Conservation (phyloP, 37 sponge, comb jelly and placozoan genomes). For the Halichondria panicea region DNA sequence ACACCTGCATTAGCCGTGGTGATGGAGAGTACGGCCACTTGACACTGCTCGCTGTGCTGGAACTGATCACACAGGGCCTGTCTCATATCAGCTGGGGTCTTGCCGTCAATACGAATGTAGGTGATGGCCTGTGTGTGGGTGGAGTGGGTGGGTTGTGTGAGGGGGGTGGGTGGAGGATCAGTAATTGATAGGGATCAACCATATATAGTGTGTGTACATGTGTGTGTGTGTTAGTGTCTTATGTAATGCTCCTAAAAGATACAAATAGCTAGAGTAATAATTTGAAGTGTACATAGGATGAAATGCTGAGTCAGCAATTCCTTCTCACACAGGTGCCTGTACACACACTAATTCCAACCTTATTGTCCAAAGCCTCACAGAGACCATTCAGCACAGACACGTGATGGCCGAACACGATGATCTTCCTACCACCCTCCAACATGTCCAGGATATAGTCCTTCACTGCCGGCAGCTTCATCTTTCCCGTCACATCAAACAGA, state of each 20-base stretch:
- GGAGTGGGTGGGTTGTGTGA: no score
- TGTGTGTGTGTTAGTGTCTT: no score
- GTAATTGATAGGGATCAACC: no score
- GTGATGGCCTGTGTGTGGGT: no score
- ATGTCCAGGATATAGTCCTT: slow-evolving; percentile 76
- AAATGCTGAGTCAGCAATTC: no score
- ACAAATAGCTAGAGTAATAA: no score
- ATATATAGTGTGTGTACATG: no score
- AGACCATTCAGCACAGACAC: slow-evolving; percentile 56
- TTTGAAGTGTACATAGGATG: no score
- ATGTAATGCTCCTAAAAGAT: no score
- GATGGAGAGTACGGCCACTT: slow-evolving; percentile 88
- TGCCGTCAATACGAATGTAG: slow-evolving; percentile 87
- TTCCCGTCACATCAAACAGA: slow-evolving; percentile 69
- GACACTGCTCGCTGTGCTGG: slow-evolving; percentile 72
- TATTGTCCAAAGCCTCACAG: slow-evolving; percentile 31
- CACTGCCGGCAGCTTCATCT: slow-evolving; percentile 73
- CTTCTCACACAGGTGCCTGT: no score
- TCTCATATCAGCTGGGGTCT: slow-evolving; percentile 67
- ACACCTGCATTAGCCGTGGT: slow-evolving; percentile 85
- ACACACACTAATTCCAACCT: no score
- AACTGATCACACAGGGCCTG: slow-evolving; percentile 84
- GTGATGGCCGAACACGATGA: slow-evolving; percentile 96
- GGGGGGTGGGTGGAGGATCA: no score
- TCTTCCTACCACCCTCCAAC: slow-evolving; percentile 78